Evolutionary conservation across 2,113 vertebrate species (phyloP), one percentile per base, ranked within the genome.

Genomic region (Cavia porcellus): DNA sequence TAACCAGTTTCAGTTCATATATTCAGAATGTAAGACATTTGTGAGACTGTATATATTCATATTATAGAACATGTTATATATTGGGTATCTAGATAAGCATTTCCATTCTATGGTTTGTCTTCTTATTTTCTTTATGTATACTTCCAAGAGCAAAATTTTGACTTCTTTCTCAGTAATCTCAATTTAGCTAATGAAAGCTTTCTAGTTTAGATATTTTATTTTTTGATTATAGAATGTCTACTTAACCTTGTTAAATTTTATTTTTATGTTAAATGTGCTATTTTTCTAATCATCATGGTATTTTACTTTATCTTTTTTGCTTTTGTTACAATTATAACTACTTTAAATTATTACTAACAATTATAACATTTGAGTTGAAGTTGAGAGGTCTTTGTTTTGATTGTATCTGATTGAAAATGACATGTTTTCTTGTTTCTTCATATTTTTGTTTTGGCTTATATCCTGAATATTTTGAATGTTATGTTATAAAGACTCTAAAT

Each of bases 1-100:
- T 42, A 82, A 42, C n/a, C 50, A 47, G 25, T 59, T 47, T 57
- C 42, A 77, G 57, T 25, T 89, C 35, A 68, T 45, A 45, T 61
- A 86, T 45, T 81, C 13, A 81, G 89, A 94, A 80, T 45, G 30
- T 19, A 77, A 87, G 70, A 72, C 45, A 88, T 72, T 92, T 85
- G 20, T 77, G 2, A 35, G 5, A n/a, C 66, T 86, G 74, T 64
- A 2, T 59, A 80, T 57, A 2, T 87, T 25, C 61, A 80, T 92
- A 57, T 50, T 59, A 22, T 32, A 59, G 19, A 82, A 66, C 87
- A 79, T 75, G 38, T 47, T 80, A 42, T 42, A 42, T 80, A 55
- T 55, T 42, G 11, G 22, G 59, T 38, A 28, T 59, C 38, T 59
- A 38, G 42, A 68, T 35, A 64, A 80, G 55, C 45, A 57, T 86